Base-by-base conservation (phyloP, 1,140 invertebrate genomes). In the Calycopis cecrops region DNA sequence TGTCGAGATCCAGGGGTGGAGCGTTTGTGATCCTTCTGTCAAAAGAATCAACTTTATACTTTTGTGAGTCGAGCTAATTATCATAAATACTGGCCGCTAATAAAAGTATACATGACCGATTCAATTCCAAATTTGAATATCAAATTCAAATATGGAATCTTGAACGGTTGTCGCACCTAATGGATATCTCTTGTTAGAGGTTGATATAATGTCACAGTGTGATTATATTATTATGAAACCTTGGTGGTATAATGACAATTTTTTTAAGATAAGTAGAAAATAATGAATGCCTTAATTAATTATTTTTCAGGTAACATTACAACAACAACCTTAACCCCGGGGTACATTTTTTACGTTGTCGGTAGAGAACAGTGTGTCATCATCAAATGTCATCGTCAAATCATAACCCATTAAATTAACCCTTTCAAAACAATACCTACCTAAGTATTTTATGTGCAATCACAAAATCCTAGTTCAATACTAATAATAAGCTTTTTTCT, bases 21-120 rank as follows among this genome's bases (percentile, higher is more conserved):
- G 12, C 21, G 37, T 21, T 33, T 50, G 55, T 49, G 47, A 56
- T 35, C n/a, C 21, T 3, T 28, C 6, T 28, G 21, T 28, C 2
- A 3, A 28, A 56, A 50, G 48, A 49, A 49, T 35, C 17, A 12
- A 38, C 3, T 2, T 4, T 38, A 2, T 2, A 38, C 37, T 38
- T 38, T 38, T 38, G 12, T 38, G 3, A 2, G 37, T 38, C 3
- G 9, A 38, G 37, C 10, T 38, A 38, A 38, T 38, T 38, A 38
- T 38, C 37, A 38, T 38, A 38, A 38, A 38, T 38, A 38, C 37
- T 38, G 9, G 37, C 37, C 37, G 9, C 37, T 38, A 38, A 38
- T 38, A 38, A 38, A 38, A 38, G 37, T 38, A 38, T 38, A 38
- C 37, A 38, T 3, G 37, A 38, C 37, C 18, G 12, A 49, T 49